These are phyloP conservation scores for Eupithecia pulchellata DNA, from an alignment of 2,888 invertebrate species.

Conservation along the genomic window DNA sequence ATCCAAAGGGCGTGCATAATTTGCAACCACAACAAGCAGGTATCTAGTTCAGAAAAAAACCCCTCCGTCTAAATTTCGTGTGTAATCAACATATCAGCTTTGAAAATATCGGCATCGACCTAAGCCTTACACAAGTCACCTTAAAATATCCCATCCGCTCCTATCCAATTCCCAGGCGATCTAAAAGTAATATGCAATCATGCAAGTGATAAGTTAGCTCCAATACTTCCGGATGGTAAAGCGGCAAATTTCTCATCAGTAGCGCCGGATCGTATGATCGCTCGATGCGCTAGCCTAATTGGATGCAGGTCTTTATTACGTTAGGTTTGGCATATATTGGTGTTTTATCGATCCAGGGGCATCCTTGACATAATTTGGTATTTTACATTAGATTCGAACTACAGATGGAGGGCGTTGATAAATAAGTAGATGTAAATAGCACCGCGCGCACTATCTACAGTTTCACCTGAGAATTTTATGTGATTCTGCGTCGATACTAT, in stretches of 20 bases:
- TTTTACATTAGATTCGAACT: no score
- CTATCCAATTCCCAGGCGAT: constrained; percentile 37
- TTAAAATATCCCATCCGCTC: constrained; percentile 1
- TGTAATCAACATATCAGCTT: background rate
- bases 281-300: constrained; percentile 40
- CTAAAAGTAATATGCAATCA: constrained; percentile 42
- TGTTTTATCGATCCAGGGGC: background rate
- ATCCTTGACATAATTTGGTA: no score
- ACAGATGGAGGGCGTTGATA: no score
- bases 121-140: background rate
- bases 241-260: constrained; percentile 79
- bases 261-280: constrained; percentile 57
- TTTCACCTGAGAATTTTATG: background rate
- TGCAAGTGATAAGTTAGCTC: constrained; percentile 32
- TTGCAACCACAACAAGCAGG: background rate
- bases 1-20: background rate
- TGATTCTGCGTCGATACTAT: background rate
- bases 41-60: background rate
- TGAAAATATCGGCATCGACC: background rate
- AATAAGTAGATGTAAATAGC: no score
- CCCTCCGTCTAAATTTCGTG: background rate
- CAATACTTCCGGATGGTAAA: constrained; percentile 69
- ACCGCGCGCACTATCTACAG: no score
- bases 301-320: constrained; percentile 19
- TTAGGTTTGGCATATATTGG: background rate